These are phyloP conservation scores for Bombylius discolor DNA, from an alignment of 2,888 invertebrate species.

Conservation along the genomic window DNA sequence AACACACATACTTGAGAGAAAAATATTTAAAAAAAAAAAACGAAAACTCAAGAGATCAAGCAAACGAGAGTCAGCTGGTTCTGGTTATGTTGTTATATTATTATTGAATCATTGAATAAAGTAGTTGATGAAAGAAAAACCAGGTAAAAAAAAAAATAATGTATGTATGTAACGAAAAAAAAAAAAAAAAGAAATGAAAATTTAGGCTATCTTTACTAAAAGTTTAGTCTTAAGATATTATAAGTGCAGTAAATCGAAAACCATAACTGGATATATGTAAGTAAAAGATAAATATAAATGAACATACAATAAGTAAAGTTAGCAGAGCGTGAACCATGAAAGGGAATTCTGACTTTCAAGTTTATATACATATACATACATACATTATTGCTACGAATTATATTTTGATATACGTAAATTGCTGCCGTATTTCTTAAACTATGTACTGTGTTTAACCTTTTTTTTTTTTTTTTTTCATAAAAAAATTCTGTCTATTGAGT, in stretches of 20 bases:
- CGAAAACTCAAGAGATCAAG: not conserved
- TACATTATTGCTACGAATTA: no score
- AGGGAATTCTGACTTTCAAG: not conserved
- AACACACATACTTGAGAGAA: not conserved
- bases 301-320: not conserved
- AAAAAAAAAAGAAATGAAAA: not conserved
- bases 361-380: no score
- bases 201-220: not conserved
- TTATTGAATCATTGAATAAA: not conserved
- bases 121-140: not conserved
- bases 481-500: no score
- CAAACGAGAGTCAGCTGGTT: constrained; percentile 7
- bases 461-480: no score
- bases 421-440: no score
- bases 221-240: no score
- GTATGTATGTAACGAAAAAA: no score
- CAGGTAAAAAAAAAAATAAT: not conserved
- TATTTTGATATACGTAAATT: no score
- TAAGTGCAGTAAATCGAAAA: not conserved
- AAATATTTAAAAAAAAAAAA: not conserved
- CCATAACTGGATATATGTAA: not conserved
- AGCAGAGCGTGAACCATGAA: not conserved
- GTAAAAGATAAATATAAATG: not conserved
- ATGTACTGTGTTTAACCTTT: no score
- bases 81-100: not conserved